Base-by-base conservation (phyloP, 2,888 invertebrate genomes). In the Hydrotaea diabolus region DNA sequence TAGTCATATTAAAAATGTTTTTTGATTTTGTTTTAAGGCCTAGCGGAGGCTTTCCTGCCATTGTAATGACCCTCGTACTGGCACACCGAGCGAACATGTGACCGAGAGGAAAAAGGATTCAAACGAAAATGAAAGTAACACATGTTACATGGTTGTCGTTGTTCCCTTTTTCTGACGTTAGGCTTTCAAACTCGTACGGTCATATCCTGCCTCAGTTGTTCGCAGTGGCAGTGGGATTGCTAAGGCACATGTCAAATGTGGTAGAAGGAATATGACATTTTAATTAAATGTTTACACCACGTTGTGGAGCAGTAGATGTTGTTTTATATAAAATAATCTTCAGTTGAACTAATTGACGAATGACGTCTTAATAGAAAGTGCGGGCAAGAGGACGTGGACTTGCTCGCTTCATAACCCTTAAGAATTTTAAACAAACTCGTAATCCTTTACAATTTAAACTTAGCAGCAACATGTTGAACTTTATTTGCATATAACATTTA, bases 1-100 rank as follows among this genome's bases (percentile, higher is more conserved):
- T 88, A 89, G 88, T 85, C 87, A 87, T 88, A 89, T 90, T 89
- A 90, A 90, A 89, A 82, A 66, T 77, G 46, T 46, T 36, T n/a
- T n/a, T n/a, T n/a, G n/a, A n/a, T n/a, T n/a, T 81, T 43, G 26
- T 36, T 73, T 59, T 2, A 43, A 15, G n/a, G n/a, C 49, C 62
- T 3, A 31, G 31, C 13, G 5, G 5, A 59, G 5, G n/a, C 31
- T 26, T 59, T 21, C n/a, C n/a, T 59, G 23, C 39, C 72, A 66
- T 62, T 74, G 17, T 19, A 53, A 71, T 71, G 77, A 43, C 77
- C 77, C 80, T 80, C 74, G 15, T 62, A 75, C 36, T n/a, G n/a
- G 26, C 21, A 3, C 26, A 17, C 11, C n/a, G 15, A 55, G 23
- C 19, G 66, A 19, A 11, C 8, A 13, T 19, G 55, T 49, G 26